These are phyloP conservation scores for Corbicula japonica DNA, from an alignment of 2,888 invertebrate genomes.

Conservation along the genomic window DNA sequence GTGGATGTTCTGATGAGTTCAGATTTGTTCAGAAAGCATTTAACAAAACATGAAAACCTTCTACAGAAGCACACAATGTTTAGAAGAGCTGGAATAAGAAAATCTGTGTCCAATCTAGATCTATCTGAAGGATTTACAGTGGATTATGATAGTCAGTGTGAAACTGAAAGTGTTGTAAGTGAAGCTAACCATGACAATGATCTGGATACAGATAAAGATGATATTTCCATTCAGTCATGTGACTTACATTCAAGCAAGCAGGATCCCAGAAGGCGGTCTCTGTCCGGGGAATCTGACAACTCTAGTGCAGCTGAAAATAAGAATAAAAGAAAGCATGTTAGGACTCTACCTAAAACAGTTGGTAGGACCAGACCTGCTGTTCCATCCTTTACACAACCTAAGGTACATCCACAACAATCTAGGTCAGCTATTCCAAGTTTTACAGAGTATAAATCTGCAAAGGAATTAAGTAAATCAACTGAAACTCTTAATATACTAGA, in stretches of 20 bases:
- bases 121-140: conserved; percentile 60
- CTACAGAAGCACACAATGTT: conserved; percentile 58
- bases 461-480: conserved; percentile 27
- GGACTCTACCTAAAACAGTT: conserved; percentile 44
- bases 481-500: conserved; percentile 12
- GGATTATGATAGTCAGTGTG: conserved; percentile 44
- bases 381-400: conserved; percentile 47
- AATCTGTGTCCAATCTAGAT: conserved; percentile 75
- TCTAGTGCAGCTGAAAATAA: conserved; percentile 17
- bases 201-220: conserved; percentile 15
- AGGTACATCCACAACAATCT: conserved; percentile 1
- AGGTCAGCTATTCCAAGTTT: conserved; percentile 32
- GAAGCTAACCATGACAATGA: conserved; percentile 22
- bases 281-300: conserved; percentile 43
- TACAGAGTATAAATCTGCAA: conserved; percentile 44
- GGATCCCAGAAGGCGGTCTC: conserved; percentile 46
- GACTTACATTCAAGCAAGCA: not conserved
- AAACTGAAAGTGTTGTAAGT: conserved; percentile 32
- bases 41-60: conserved; percentile 70
- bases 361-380: conserved; percentile 44
- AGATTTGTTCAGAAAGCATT: conserved; percentile 76
- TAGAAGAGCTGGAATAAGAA: conserved; percentile 67
- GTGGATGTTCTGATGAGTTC: conserved; percentile 76
- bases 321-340: conserved; percentile 29
- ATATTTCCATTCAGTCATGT: conserved; percentile 4